Evolutionary conservation across 2,888 invertebrate species (phyloP), one percentile per base, ranked within the genome.

Genomic region (Nomada goodeniana): DNA sequence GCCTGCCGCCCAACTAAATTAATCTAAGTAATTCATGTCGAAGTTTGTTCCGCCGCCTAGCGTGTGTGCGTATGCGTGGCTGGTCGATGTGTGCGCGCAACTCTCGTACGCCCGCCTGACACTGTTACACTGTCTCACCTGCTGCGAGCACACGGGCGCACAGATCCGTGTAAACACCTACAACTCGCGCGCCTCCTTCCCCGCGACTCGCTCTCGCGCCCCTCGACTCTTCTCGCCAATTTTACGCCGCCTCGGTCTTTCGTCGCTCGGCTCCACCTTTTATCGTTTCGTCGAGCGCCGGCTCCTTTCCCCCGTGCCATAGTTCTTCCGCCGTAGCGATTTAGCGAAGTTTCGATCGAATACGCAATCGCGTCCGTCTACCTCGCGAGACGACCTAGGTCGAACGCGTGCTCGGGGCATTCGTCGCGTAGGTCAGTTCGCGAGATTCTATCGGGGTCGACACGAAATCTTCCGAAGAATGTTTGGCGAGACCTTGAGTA

Each of bases 11-110:
- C 90, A 91, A 91, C 92, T 92, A 92, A 92, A 92, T 92, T 92
- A 92, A 92, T 92, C 92, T 91, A 92, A 92, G 92, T 92, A 92
- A 92, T 92, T 92, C 92, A 92, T 92, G 91, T 90, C 91, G 89
- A 92, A 92, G 92, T 92, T 92, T 92, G 90, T 90, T 85, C 88
- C 83, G 85, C 86, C 88, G 84, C 69, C 85, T 82, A 75, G 79
- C 63, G 78, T 69, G 78, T 80, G 70, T 60, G 73, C 57, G 80
- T 77, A 70, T 59, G 76, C 60, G 78, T 60, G 67, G 53, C 59
- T 4, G 42, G 44, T 71, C 53, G 36, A 18, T 74, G 59, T 74
- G 67, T 67, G 68, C 68, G 73, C 80, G 63, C 65, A 69, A n/a
- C 53, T 29, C 15, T 11, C 23, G 61, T 68, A 44, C 60, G 64